Evolutionary conservation across 2,113 vertebrate species (phyloP).

Genomic region (human): DNA sequence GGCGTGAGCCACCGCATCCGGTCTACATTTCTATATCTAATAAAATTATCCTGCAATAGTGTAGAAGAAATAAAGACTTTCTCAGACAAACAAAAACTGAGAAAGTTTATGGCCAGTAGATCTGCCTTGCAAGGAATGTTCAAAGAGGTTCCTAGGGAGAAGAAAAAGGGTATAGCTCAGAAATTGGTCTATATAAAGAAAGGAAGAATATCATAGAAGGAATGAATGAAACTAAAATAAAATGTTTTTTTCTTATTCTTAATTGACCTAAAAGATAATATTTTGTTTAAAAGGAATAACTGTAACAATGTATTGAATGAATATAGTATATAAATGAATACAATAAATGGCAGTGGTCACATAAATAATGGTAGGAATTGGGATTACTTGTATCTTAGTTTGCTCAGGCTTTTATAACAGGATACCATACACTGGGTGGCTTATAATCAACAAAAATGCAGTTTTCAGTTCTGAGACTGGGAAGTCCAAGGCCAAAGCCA

Average conservation of each 20-base stretch:
- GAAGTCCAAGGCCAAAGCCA: neutral
- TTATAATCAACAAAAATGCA: neutral
- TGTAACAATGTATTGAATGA: neutral
- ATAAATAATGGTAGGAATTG: neutral
- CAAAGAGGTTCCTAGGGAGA: neutral
- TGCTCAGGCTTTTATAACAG: neutral
- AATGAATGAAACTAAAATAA: neutral
- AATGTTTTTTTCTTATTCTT: neutral
- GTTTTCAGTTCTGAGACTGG: neutral
- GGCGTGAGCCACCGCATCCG: no score
- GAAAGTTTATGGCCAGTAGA: neutral
- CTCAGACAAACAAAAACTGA: neutral
- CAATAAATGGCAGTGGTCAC: neutral
- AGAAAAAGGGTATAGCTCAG: neutral
- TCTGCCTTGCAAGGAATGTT: neutral
- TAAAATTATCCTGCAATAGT: neutral
- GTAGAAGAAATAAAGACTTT: neutral
- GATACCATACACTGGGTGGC: no score
- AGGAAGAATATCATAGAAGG: neutral
- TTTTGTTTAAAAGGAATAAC: neutral
- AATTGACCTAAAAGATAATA: neutral
- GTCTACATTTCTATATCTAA: neutral
- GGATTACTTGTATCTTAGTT: neutral
- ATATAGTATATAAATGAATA: neutral
- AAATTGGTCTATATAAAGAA: neutral